phyloP scores from a whole-genome alignment of 2,888 invertebrate genomes.

The Mystacides longicornis region DNA sequence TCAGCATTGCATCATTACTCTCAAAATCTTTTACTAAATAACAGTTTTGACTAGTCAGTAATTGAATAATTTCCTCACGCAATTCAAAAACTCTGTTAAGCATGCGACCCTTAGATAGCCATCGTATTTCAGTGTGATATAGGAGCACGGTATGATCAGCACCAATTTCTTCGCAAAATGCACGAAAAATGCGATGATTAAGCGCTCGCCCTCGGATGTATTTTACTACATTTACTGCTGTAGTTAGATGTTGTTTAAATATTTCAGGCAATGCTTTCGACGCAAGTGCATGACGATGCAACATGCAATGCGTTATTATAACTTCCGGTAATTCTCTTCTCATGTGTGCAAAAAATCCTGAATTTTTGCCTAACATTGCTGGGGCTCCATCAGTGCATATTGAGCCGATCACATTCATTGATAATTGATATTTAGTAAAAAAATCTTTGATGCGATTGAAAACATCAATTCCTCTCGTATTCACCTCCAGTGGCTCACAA shows the following conservation, averaged over 20 bases:
- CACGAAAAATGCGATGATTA: no score
- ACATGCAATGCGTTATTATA: constrained; percentile 26
- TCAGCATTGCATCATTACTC: no score
- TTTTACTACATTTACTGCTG: neutral
- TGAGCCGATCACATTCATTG: constrained; percentile 3
- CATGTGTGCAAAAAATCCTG: constrained; percentile 27
- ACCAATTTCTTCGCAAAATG: no score
- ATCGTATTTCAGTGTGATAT: no score
- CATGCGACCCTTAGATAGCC: neutral
- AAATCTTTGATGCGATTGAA: neutral
- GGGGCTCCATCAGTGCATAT: constrained; percentile 27
- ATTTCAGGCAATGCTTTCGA: constrained; percentile 11
- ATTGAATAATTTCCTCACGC: neutral
- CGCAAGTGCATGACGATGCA: constrained; percentile 17
- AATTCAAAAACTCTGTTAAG: constrained; percentile 1
- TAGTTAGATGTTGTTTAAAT: neutral
- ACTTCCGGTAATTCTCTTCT: constrained; percentile 28
- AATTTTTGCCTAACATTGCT: constrained; percentile 26
- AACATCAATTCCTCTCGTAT: neutral
- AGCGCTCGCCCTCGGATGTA: neutral
- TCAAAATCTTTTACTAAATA: no score
- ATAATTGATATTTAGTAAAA: neutral
- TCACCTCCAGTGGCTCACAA: neutral
- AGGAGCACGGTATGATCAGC: no score
- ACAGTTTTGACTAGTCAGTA: no score